Conservation (phyloP, 2,797 vertebrate species). For the Petrocephalus sullivani region DNA sequence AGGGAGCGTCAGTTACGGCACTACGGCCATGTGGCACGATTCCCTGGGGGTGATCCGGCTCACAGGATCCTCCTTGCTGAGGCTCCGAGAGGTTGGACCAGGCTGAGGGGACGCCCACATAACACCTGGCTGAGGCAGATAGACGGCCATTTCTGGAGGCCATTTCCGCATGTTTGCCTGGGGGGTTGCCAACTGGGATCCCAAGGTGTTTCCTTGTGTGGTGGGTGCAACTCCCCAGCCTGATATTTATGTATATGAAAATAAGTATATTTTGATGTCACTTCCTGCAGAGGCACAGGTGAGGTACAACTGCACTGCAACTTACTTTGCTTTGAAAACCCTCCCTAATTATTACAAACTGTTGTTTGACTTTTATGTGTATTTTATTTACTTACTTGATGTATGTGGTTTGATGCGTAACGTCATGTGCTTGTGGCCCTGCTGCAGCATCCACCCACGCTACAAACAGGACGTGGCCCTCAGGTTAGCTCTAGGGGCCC, state of each 20-base stretch:
- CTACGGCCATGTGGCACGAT: no score
- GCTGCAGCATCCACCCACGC: constrained; percentile 76
- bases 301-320: background rate
- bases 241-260: background rate
- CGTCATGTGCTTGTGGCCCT: background rate
- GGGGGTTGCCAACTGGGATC: no score
- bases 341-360: background rate
- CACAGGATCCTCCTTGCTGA: no score
- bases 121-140: no score
- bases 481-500: constrained; percentile 75
- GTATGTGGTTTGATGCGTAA: background rate
- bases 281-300: background rate
- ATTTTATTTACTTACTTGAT: background rate
- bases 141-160: no score
- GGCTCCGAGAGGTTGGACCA: no score
- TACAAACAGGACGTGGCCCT: constrained; percentile 79
- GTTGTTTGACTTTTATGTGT: background rate
- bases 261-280: background rate
- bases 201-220: no score
- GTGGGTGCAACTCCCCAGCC: no score
- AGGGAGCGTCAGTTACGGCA: no score
- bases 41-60: no score
- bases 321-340: background rate
- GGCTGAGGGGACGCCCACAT: no score
- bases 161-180: no score